Evolutionary conservation across 2,113 vertebrate genomes (phyloP), one percentile per base, ranked within the genome.

Genomic region (Micromys minutus): DNA sequence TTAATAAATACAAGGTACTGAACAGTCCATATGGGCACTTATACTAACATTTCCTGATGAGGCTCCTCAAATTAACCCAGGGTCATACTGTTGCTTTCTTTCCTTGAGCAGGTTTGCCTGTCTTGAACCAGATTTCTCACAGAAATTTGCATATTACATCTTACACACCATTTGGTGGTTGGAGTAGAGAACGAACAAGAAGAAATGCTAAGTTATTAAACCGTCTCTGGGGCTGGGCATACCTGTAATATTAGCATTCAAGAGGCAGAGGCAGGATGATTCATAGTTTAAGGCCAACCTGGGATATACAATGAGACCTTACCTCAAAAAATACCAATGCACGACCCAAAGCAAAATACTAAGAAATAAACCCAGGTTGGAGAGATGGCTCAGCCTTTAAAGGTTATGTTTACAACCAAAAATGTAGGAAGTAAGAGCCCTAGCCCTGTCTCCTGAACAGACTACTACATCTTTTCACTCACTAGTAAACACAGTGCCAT

Each of bases 61-160:
- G 87, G 74, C 69, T 86, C 3, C 74, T 96, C 67, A 94, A 12
- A 95, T 69, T 84, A 94, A 93, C 39, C 42, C 29, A 95, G 55
- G 50, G 12, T 95, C 34, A 85, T 85, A 90, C 61, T 69, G 3
- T 29, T 90, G 50, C 10, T 83, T 93, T 26, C 34, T 57, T 92
- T 86, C 55, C 91, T 96, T 93, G 52, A 87, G 34, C 52, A 86
- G 19, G 12, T 52, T 86, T 87, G 69, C n/a, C n/a, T n/a, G n/a
- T 42, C 76, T 90, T 87, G 36, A 52, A 94, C 24, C 89, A 15
- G n/a, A 76, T 87, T 86, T 77, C 76, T 90, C 42, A 55, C 50
- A 95, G 42, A 95, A 94, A 84, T 87, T 77, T 87, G 61, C n/a
- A 31, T 76, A 94, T 39, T 94, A 89, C 87, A 96, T 75, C 19